Base-by-base conservation (phyloP, 2,888 invertebrate species). In the Campoletis raptor region DNA sequence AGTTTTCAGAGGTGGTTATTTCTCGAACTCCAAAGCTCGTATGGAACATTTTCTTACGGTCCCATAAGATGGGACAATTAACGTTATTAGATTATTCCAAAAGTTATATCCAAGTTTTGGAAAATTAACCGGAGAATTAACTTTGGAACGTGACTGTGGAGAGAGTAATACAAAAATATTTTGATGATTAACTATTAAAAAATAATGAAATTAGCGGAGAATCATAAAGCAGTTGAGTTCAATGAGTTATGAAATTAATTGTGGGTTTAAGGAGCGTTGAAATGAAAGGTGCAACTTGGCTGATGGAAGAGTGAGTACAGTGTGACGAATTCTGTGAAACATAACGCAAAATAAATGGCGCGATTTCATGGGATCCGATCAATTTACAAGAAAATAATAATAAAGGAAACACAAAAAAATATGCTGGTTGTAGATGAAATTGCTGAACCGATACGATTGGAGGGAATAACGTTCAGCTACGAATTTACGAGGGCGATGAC, bases 401-500 rank as follows among this genome's bases (percentile, higher is more conserved):
- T 76, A 64, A 69, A 69, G 12, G 21, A 6, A 69, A 42, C n/a
- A 30, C 30, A 30, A 30, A 36, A 54, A 21, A 36, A 30, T 15
- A 54, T 10, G 36, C 30, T 10, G 54, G 40, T n/a, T 40, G 64
- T 12, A 66, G 70, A 57, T 30, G 45, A 66, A 54, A 72, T 45
- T 30, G 45, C n/a, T 45, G 36, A 52, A 54, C 37, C 36, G 24
- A 37, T 21, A 64, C 74, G n/a, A 76, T 72, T 85, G 79, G 67
- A 64, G 42, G 48, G 67, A 72, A 77, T 77, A 72, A 86, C 77
- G 70, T 36, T 69, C 54, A 72, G 54, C 66, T 52, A 64, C 24
- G 80, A 86, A 86, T 86, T 86, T 83, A 83, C 81, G 86, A 78
- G 81, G 81, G 52, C 80, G 86, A 86, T 86, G 86, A 86, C 81